Conservation (phyloP, 1,140 invertebrate genomes). For the Platyura marginata region DNA sequence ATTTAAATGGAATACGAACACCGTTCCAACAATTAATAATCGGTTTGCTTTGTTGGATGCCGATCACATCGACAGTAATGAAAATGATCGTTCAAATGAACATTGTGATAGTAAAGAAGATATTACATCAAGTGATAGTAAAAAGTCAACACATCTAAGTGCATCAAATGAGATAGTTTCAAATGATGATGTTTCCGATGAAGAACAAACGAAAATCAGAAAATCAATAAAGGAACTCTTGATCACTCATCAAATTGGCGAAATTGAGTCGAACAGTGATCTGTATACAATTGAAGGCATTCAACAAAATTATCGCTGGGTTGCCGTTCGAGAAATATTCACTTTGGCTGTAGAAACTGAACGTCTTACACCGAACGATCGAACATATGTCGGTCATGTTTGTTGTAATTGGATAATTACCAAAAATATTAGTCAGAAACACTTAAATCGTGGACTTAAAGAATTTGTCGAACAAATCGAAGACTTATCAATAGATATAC, state of each 20-base stretch:
- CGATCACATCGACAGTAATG: slow-evolving; percentile 4
- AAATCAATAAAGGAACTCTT: neutral
- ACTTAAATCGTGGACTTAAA: slow-evolving; percentile 26
- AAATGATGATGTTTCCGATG: neutral
- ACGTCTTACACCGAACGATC: slow-evolving; percentile 19
- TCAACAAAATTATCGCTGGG: slow-evolving; percentile 7
- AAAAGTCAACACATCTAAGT: no score
- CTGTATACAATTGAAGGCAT: neutral
- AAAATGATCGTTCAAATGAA: slow-evolving; percentile 20
- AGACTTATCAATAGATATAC: slow-evolving; percentile 55
- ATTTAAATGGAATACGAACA: neutral
- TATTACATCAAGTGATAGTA: slow-evolving; percentile 24
- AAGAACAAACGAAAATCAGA: neutral
- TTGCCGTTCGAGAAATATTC: slow-evolving; percentile 17
- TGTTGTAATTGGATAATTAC: slow-evolving; percentile 20
- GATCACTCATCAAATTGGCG: neutral
- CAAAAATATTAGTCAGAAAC: slow-evolving; percentile 19
- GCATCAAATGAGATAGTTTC: no score
- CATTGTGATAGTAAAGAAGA: slow-evolving; percentile 27
- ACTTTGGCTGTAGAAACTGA: slow-evolving; percentile 23
- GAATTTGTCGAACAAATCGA: slow-evolving; percentile 34
- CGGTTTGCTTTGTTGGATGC: neutral
- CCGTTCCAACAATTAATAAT: neutral
- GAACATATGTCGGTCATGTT: slow-evolving; percentile 20
- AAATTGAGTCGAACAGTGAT: neutral